A percentile compares a stretch with the other conserved stretches of the same genome.
Evolutionary conservation across 1,140 invertebrate genomes (phyloP).

Genomic region (Sinonovacula constricta): DNA sequence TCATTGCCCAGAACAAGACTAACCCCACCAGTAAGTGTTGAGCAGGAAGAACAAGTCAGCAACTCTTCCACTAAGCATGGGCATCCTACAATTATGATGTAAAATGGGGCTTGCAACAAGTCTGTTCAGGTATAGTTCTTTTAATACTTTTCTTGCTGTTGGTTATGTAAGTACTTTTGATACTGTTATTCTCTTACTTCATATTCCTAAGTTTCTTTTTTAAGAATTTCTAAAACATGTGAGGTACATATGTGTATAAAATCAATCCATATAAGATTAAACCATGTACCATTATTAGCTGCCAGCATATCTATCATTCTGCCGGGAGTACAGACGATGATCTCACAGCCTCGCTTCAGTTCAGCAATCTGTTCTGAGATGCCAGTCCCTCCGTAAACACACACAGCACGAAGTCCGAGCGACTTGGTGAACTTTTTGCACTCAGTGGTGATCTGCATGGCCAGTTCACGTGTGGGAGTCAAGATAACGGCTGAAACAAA

Average conservation of each 20-base stretch:
- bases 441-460: constrained; percentile 99
- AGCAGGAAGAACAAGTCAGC: too few species aligned
- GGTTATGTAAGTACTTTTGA: too few species aligned
- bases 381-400: constrained; percentile 99
- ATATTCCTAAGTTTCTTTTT: too few species aligned
- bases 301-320: constrained; percentile 99
- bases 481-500: constrained; percentile 90
- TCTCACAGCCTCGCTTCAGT: constrained; percentile 97
- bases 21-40: too few species aligned
- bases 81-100: too few species aligned
- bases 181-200: too few species aligned
- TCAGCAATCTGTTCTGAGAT: constrained; percentile 99
- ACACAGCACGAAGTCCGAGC: constrained; percentile 91
- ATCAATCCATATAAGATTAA: constrained; percentile 1
- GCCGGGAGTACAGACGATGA: constrained; percentile 99
- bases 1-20: too few species aligned
- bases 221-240: background rate
- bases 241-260: background rate
- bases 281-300: constrained; percentile 91
- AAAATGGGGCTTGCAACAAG: too few species aligned
- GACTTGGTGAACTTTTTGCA: constrained; percentile 97
- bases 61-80: too few species aligned
- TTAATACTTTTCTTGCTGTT: too few species aligned
- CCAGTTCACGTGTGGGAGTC: constrained; percentile 98
- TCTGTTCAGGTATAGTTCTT: too few species aligned